A percentile compares a stretch with the other conserved stretches of the same genome.
These are phyloP conservation scores for Gambelia wislizenii DNA, from an alignment of 2,797 vertebrate species.

Conservation along the genomic window DNA sequence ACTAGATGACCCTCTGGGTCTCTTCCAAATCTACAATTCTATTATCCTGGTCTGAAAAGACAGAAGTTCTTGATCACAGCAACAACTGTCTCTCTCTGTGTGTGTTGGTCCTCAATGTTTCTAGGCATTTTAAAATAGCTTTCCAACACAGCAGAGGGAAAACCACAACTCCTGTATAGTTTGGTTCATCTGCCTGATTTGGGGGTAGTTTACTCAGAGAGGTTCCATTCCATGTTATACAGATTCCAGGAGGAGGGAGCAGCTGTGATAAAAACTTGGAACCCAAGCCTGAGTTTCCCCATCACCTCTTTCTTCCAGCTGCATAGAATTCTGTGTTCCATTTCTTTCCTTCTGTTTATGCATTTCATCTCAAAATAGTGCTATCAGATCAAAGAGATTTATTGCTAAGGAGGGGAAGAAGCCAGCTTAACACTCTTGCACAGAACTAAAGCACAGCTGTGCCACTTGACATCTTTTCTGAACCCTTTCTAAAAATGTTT, in stretches of 20 bases:
- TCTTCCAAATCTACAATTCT: background rate
- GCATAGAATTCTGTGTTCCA: conserved; percentile 20
- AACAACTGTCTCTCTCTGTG: background rate
- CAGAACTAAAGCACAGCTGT: conserved; percentile 53
- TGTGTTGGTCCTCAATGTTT: background rate
- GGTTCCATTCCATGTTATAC: background rate
- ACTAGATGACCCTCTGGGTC: background rate
- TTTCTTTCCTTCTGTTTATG: conserved; percentile 55
- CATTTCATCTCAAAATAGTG: conserved; percentile 54
- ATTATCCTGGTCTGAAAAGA: background rate
- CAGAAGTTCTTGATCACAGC: background rate
- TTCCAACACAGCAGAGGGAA: background rate
- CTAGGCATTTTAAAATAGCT: background rate
- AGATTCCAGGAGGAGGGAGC: conserved; percentile 10
- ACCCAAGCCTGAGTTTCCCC: background rate
- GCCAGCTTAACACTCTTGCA: conserved; percentile 55
- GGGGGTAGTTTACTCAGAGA: background rate
- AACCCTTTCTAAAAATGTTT: background rate
- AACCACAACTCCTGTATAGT: background rate
- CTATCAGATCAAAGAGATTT: conserved; percentile 56
- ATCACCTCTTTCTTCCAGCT: background rate
- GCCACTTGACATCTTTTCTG: background rate
- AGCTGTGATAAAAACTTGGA: background rate
- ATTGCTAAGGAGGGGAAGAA: conserved; percentile 50
- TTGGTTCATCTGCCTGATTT: background rate